Base-by-base conservation (phyloP, 2,888 invertebrate genomes). In the Lepeophtheirus nordmannii region DNA sequence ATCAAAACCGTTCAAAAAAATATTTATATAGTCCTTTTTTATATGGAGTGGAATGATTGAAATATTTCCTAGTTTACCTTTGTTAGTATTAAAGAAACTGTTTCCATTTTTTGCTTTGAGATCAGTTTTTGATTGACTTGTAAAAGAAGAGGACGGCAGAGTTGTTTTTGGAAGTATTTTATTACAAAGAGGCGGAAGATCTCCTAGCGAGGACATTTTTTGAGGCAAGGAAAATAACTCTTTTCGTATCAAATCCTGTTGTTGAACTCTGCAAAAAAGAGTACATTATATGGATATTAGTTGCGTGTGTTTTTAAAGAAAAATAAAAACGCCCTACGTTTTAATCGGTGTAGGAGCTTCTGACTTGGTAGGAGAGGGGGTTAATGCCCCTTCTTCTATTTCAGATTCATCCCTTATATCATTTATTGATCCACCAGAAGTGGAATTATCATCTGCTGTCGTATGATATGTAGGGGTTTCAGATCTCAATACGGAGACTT, bases 401-500 rank as follows among this genome's bases (percentile, higher is more conserved):
- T 46, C 53, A n/a, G 53, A n/a, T 17, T 46, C 53, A 14, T 46
- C 53, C 53, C 53, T 17, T 46, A n/a, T 17, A n/a, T 46, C 53
- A 46, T n/a, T 46, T n/a, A n/a, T 17, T 46, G 53, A n/a, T 1
- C 17, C 53, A 17, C 17, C 53, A 17, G 53, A 46, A 17, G 17
- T n/a, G 53, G 53, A 46, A 46, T 46, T 2, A 14, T 46, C 53
- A 30, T 30, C 30, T 30, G 30, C 30, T 17, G 53, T 46, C 1
- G 53, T 46, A n/a, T 46, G 53, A 17, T 46, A 46, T 5, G 66
- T 66, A 9, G 66, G 66, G 23, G 58, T 66, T 46, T 66, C 66
- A 5, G 66, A 66, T 60, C 58, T 59, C 14, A 66, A 37, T 14
- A 66, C 60, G 40, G 66, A 66, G 8, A 66, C 66, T 40, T 66